phyloP scores from a whole-genome alignment of 2,113 vertebrate genomes.

The Potamarius usumacintae region DNA sequence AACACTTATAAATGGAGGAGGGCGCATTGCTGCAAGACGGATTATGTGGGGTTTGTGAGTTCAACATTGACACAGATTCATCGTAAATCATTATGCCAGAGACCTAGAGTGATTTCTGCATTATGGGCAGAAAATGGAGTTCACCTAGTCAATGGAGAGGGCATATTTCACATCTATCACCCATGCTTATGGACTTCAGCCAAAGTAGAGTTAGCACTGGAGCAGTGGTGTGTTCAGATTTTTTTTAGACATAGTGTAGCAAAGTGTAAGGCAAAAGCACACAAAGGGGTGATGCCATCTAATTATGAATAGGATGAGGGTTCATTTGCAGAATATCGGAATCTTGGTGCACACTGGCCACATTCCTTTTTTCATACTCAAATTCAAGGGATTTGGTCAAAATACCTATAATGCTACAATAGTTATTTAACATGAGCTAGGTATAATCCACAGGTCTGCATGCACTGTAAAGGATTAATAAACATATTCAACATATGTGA shows the following conservation, averaged over 20 bases:
- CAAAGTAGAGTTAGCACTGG: conserved; percentile 67
- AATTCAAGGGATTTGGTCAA: neutral
- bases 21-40: conserved; percentile 76
- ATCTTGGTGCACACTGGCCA: neutral
- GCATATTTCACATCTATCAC: conserved; percentile 82
- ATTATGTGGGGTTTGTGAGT: conserved; percentile 80
- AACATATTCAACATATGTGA: neutral
- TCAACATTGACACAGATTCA: conserved; percentile 84
- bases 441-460: neutral
- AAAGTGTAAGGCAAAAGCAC: neutral
- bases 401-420: neutral
- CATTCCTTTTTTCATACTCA: neutral
- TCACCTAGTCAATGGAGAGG: conserved; percentile 81
- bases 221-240: neutral
- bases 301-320: neutral
- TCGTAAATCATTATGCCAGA: conserved; percentile 83
- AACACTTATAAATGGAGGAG: conserved; percentile 73
- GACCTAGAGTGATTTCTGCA: conserved; percentile 81
- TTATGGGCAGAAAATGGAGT: conserved; percentile 83
- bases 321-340: neutral
- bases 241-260: neutral
- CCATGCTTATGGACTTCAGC: conserved; percentile 72
- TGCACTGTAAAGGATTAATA: neutral
- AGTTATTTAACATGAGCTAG: neutral
- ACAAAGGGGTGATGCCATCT: neutral